These are phyloP conservation scores for Macaria liturata DNA, from an alignment of 2,888 invertebrate species.

Conservation along the genomic window DNA sequence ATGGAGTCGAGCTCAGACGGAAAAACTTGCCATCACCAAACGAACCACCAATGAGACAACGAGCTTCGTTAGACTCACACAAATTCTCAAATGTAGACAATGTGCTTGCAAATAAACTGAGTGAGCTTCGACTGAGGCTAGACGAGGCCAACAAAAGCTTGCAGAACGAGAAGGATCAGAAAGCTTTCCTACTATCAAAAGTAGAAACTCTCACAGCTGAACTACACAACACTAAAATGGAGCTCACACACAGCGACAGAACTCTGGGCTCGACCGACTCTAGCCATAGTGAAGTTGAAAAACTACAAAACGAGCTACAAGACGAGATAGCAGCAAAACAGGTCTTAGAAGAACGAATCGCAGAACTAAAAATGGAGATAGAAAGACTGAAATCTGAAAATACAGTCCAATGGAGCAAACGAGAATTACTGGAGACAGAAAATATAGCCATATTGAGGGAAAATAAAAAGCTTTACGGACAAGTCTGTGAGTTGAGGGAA, in stretches of 20 bases:
- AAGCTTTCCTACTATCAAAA: conserved; percentile 66
- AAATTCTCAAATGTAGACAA: conserved; percentile 75
- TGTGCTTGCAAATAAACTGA: conserved; percentile 67
- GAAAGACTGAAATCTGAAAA: conserved; percentile 96
- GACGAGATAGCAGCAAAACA: conserved; percentile 77
- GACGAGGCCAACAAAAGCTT: conserved; percentile 70
- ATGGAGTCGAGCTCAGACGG: conserved; percentile 69
- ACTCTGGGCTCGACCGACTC: conserved; percentile 75
- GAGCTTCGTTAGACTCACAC: conserved; percentile 74
- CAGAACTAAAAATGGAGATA: conserved; percentile 83
- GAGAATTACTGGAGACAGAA: conserved; percentile 95
- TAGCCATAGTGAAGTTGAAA: conserved; percentile 74
- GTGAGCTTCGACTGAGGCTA: conserved; percentile 63
- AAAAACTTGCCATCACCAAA: conserved; percentile 65
- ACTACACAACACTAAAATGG: conserved; percentile 67
- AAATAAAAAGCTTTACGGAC: conserved; percentile 90
- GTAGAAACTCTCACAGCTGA: conserved; percentile 69
- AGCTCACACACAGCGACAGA: conserved; percentile 64
- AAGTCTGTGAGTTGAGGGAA: conserved; percentile 74
- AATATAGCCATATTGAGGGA: conserved; percentile 94
- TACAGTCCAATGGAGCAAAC: conserved; percentile 96
- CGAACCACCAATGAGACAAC: conserved; percentile 60
- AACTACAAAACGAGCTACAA: conserved; percentile 73
- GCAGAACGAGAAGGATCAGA: conserved; percentile 73
- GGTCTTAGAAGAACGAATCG: conserved; percentile 72